A percentile compares a stretch with the other conserved stretches of the same genome.
Evolutionary conservation across 2,797 vertebrate species (phyloP).

Genomic region (Fundulus diaphanus): DNA sequence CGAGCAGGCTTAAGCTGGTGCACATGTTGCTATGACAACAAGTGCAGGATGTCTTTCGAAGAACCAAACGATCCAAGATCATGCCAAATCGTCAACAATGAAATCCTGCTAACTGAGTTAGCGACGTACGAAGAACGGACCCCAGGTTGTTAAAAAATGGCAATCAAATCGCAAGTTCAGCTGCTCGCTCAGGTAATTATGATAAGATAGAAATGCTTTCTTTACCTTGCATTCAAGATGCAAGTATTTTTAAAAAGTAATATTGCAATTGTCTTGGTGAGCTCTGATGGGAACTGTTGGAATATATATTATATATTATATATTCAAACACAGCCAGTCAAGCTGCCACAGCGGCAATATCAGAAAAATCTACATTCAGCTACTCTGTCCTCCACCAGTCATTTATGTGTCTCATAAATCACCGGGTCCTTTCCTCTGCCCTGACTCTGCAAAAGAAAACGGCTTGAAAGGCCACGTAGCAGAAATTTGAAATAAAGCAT

Average conservation of each 20-base stretch:
- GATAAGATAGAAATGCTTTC: background rate
- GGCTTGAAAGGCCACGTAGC: slow-evolving; percentile 34
- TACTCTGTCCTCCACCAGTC: background rate
- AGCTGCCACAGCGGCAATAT: background rate
- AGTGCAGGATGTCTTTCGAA: too few relatives aligned
- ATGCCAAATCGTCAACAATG: too few relatives aligned
- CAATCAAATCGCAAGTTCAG: background rate
- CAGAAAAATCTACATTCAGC: background rate
- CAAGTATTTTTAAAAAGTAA: background rate
- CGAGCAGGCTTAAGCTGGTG: too few relatives aligned
- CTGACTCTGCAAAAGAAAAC: slow-evolving; percentile 48
- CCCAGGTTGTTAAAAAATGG: background rate
- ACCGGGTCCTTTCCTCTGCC: background rate
- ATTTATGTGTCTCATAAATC: slow-evolving; percentile 28
- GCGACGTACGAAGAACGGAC: too few relatives aligned
- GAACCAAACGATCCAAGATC: too few relatives aligned
- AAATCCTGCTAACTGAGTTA: too few relatives aligned
- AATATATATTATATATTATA: background rate
- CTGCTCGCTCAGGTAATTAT: background rate
- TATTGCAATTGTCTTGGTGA: background rate
- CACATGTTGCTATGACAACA: too few relatives aligned
- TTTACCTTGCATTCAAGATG: background rate
- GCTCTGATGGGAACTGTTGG: background rate
- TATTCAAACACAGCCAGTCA: background rate
- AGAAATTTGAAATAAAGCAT: slow-evolving; percentile 48